Evolutionary conservation across 2,113 vertebrate species (phyloP).

Genomic region (Australoheros scitulus): DNA sequence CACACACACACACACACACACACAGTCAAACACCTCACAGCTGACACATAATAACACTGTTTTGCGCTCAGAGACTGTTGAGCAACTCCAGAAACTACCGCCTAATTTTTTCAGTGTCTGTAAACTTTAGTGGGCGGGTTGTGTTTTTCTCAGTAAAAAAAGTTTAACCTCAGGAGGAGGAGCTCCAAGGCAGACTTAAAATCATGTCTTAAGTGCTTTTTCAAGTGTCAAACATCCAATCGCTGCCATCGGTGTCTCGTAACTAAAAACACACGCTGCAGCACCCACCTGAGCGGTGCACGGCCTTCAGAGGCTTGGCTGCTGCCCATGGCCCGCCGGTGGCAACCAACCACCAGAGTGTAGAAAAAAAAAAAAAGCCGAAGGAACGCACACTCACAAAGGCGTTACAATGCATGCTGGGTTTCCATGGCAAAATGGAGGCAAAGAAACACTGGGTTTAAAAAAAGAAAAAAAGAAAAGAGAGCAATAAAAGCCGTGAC

Average conservation of each 20-base stretch:
- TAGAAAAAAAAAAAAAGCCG: constrained; percentile 29
- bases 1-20: neutral
- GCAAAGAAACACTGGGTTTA: constrained; percentile 48
- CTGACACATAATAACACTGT: constrained; percentile 43
- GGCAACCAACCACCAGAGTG: constrained; percentile 66
- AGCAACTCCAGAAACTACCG: constrained; percentile 12
- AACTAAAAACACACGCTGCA: constrained; percentile 21
- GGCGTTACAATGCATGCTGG: constrained; percentile 74
- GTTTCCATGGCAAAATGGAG: constrained; percentile 76
- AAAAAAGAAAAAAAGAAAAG: constrained; percentile 5
- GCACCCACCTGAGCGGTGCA: constrained; percentile 66
- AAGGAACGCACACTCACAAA: constrained; percentile 70
- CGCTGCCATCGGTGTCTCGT: neutral
- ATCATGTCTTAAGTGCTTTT: neutral
- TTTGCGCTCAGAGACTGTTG: neutral
- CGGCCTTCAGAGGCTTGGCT: constrained; percentile 49
- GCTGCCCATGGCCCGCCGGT: constrained; percentile 51
- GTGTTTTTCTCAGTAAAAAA: neutral
- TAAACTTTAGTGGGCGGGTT: constrained; percentile 24
- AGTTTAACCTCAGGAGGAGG: accelerated
- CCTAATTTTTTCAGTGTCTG: constrained; percentile 20
- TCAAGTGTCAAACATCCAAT: neutral
- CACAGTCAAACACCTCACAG: constrained; percentile 49
- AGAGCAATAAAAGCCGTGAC: constrained; percentile 62
- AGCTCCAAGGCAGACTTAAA: neutral